Evolutionary conservation across 2,888 invertebrate genomes (phyloP), one percentile per base, ranked within the genome.

Genomic region (Palloptera scutellata): DNA sequence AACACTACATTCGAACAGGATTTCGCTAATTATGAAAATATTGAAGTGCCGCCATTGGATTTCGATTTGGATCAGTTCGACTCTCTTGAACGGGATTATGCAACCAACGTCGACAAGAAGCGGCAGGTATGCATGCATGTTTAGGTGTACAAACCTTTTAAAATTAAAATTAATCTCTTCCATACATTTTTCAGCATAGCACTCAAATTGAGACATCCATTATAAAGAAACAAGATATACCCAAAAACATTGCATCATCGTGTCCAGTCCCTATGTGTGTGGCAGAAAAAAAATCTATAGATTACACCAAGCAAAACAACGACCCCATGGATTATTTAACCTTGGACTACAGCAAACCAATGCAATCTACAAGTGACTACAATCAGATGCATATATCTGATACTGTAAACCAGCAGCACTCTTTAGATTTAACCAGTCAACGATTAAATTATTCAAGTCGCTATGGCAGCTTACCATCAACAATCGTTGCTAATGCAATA

Each of bases 251-350:
- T 15, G 13, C 67, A 3, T 17, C 65, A 11, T 71, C 73, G 8
- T 72, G 73, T 43, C 73, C 74, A n/a, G 48, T 41, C 5, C 71
- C 71, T 17, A 19, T 51, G n/a, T 45, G 30, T n/a, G 17, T 45
- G 30, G 54, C 20, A 13, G 10, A 43, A 20, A 57, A 19, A 13
- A 45, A 48, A 51, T 1, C 61, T 42, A 48, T 61, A 8, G 17
- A 19, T 40, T 40, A n/a, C n/a, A 43, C 15, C 13, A 42, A 41
- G n/a, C 30, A 9, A 19, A 40, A 58, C 52, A n/a, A 40, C 5
- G 43, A 45, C 45, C 54, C 61, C 41, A 11, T 55, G 17, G 48
- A 66, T 53, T 66, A 61, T 13, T 19, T 54, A 54, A 40, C 52
- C 13, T 15, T 42, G 6, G 42, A 52, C 19, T 20, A 2, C 20